Evolutionary conservation across 2,888 invertebrate genomes (phyloP).

Genomic region (Axea sp.): DNA sequence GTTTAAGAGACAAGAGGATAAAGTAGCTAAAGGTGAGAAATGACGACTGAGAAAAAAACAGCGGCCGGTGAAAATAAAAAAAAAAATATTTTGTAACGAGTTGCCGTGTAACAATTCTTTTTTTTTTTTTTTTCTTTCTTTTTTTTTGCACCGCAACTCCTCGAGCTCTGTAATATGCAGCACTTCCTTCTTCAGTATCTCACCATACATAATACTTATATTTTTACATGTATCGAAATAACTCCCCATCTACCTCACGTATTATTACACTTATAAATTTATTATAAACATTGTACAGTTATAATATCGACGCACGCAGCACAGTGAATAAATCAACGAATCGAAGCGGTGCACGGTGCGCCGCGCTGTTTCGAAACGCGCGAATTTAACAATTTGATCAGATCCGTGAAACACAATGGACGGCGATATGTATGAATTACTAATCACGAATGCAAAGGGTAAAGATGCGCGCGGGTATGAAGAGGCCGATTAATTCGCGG

Average conservation of each 20-base stretch:
- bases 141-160: no score
- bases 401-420: not conserved
- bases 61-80: no score
- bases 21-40: no score
- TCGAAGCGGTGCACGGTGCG: not conserved
- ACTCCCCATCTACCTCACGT: not conserved
- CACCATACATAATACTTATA: constrained; percentile 10
- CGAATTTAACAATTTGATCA: not conserved
- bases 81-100: no score
- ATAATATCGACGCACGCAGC: constrained; percentile 10
- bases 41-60: no score
- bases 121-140: no score
- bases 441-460: no score
- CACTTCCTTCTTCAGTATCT: constrained; percentile 23
- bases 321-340: constrained; percentile 10
- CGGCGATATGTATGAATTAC: not conserved
- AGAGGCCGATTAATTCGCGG: no score
- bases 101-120: no score
- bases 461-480: no score
- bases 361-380: not conserved
- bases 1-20: no score
- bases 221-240: constrained; percentile 2
- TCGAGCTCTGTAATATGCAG: no score
- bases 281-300: constrained; percentile 28
- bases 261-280: constrained; percentile 31